Evolutionary conservation across 2,797 vertebrate species (phyloP).

Genomic region (Poecilia velifera): DNA sequence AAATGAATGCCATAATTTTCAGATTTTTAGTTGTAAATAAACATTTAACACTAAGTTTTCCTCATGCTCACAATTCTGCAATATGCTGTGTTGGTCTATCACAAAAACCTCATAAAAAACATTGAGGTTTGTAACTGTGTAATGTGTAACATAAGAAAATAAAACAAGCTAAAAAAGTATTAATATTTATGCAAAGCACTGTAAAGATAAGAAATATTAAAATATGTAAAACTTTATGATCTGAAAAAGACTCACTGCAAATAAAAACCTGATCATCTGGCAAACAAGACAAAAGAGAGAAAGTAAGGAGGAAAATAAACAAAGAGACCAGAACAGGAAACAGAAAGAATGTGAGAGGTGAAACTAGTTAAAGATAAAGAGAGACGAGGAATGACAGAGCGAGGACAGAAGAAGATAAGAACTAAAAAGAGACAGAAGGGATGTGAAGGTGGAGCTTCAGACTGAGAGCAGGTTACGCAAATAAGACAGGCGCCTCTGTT

Average conservation of each 20-base stretch:
- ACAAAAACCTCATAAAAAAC: neutral
- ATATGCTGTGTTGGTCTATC: neutral
- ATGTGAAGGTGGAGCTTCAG: conserved; percentile 10
- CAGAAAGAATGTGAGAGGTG: conserved; percentile 26
- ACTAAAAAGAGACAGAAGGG: conserved; percentile 2
- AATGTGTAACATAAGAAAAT: neutral
- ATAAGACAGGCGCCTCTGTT: conserved; percentile 3
- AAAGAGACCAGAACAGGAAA: conserved; percentile 19
- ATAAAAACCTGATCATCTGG: neutral
- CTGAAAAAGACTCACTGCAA: conserved; percentile 12
- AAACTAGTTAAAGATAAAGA: conserved; percentile 29
- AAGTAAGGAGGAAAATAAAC: conserved; percentile 23
- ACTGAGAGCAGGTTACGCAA: neutral
- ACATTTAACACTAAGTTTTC: neutral
- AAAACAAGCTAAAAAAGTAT: neutral
- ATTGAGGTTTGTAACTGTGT: neutral
- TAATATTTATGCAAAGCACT: neutral
- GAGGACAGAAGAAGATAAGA: conserved; percentile 24
- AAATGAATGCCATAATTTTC: neutral
- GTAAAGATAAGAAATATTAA: neutral
- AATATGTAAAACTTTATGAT: conserved; percentile 6
- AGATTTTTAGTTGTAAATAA: neutral
- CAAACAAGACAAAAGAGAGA: neutral
- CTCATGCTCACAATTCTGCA: neutral
- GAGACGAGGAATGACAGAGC: conserved; percentile 12